Conservation (phyloP, 1,140 invertebrate species). For the Argopecten irradians region DNA sequence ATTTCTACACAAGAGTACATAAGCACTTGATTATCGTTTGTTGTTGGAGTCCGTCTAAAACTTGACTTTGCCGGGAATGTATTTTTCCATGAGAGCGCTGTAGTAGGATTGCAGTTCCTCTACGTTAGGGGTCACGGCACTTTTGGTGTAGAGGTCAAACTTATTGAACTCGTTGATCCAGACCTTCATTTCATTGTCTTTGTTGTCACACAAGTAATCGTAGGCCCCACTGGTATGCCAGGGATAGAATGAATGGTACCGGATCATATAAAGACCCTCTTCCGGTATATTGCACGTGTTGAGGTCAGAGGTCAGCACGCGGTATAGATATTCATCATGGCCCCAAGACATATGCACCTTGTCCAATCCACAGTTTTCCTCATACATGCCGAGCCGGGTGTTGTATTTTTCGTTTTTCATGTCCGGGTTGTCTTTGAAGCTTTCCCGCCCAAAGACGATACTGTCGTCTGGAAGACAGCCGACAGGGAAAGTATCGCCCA, state of each 20-base stretch:
- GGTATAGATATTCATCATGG: slow-evolving; percentile 84
- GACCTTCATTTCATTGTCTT: slow-evolving; percentile 86
- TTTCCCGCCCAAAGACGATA: slow-evolving; percentile 91
- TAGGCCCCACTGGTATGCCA: slow-evolving; percentile 90
- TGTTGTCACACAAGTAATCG: slow-evolving; percentile 84
- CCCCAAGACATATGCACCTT: slow-evolving; percentile 97
- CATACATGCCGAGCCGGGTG: slow-evolving; percentile 93
- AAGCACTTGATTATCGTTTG: background rate
- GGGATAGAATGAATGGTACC: slow-evolving; percentile 95
- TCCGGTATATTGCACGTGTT: slow-evolving; percentile 85
- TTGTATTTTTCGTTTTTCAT: slow-evolving; percentile 82
- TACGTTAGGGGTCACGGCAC: slow-evolving; percentile 87
- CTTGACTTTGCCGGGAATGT: slow-evolving; percentile 86
- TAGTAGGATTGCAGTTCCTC: slow-evolving; percentile 94
- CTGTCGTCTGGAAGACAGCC: slow-evolving; percentile 90
- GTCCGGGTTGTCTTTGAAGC: slow-evolving; percentile 89
- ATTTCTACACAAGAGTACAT: too few relatives aligned
- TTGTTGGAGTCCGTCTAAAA: slow-evolving; percentile 75
- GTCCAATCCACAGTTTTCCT: slow-evolving; percentile 91
- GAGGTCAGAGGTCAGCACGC: slow-evolving; percentile 85
- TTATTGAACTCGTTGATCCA: slow-evolving; percentile 94
- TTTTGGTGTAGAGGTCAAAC: slow-evolving; percentile 97
- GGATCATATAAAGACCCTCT: slow-evolving; percentile 86
- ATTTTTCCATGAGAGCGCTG: slow-evolving; percentile 93
- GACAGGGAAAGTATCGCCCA: slow-evolving; percentile 97